Evolutionary conservation across 1,140 invertebrate genomes (phyloP), one percentile per base, ranked within the genome.

Genomic region (Drosophila repletoides): DNA sequence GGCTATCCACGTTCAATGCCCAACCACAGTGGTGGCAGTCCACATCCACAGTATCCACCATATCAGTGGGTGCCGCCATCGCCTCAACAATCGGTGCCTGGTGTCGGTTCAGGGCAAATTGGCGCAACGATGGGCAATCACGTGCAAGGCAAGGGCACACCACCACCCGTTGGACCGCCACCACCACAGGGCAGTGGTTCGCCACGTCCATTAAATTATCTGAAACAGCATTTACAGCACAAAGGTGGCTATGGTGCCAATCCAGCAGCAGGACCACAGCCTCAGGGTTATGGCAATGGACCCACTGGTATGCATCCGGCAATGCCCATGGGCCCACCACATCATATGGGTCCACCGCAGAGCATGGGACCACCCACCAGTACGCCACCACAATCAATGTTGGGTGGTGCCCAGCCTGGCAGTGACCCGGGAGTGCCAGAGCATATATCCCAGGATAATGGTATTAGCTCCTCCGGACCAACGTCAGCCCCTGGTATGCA

Each of bases 181-280:
- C 76, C 71, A 15, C 68, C 81, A 12, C 84, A 87, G 12, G 68
- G 73, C 14, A 74, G 76, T 46, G 87, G 88, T 9, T 91, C 90
- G 3, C 90, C 92, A 10, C 89, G 92, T 43, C 92, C 91, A 4
- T 49, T 90, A 1, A 91, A 93, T 89, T 94, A 94, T 91, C 90
- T 95, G 79, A 94, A 94, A 84, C 93, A 94, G 72, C 94, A 95
- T 91, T 90, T 93, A 74, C 92, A 94, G 90, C 93, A 94, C 87
- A 93, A 94, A 89, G 92, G 93, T 83, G 91, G 93, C 66, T 92
- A 92, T 86, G 90, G 90, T 61, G 79, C 86, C 88, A 91, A 92
- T 55, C 92, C 92, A 28, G 92, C 93, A 33, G 92, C 93, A 15
- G n/a, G n/a, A n/a, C 92, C 93, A 29, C 92, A 92, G 87, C 92